phyloP scores from a whole-genome alignment of 1,140 invertebrate species.

The Anastrepha obliqua region DNA sequence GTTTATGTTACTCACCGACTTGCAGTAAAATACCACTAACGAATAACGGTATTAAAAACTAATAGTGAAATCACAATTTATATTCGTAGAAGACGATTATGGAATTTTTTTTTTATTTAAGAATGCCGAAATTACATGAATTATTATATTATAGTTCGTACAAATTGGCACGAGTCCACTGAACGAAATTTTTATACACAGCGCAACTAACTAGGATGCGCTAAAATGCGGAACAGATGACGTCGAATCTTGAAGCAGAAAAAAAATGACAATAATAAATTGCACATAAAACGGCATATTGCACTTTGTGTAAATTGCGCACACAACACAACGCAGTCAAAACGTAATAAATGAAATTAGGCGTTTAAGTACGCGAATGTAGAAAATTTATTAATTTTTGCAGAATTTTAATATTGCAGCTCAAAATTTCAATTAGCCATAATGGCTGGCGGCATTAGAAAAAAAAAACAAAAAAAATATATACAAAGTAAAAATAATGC shows the following conservation, averaged over 20 bases:
- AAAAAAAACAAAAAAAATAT: background rate
- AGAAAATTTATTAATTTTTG: conserved; percentile 19
- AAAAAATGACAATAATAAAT: background rate
- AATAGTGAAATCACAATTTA: too few relatives aligned
- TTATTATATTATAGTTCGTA: background rate
- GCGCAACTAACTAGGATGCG: background rate
- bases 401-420: background rate
- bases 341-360: conserved; percentile 12
- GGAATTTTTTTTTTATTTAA: background rate
- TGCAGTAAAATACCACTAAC: too few relatives aligned
- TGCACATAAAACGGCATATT: background rate
- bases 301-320: conserved; percentile 1
- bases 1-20: too few relatives aligned
- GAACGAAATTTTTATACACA: background rate
- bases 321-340: conserved; percentile 17
- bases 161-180: background rate
- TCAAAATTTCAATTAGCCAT: conserved; percentile 32
- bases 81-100: too few relatives aligned
- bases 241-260: background rate
- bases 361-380: background rate
- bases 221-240: background rate
- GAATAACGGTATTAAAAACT: too few relatives aligned
- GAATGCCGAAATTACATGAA: background rate
- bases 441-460: background rate
- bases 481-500: background rate